A percentile compares a stretch with the other conserved stretches of the same genome.
Conservation (phyloP, 2,888 invertebrate genomes). For the Hirtodrosophila cameraria region DNA sequence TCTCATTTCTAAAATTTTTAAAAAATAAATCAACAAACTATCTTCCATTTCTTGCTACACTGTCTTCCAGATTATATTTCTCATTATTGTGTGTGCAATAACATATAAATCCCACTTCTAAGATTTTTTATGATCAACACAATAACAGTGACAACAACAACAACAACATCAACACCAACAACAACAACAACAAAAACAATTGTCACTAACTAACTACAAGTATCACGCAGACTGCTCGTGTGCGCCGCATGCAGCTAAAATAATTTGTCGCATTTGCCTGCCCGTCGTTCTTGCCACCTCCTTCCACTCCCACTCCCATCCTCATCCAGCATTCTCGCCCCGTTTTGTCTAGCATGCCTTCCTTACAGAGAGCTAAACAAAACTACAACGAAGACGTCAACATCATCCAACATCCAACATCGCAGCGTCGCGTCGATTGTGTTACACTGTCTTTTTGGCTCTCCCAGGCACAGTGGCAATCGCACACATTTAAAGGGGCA, state of each 20-base stretch:
- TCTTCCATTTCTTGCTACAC: too few relatives aligned
- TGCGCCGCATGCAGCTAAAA: constrained; percentile 68
- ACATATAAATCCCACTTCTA: constrained; percentile 5
- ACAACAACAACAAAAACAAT: constrained; percentile 18
- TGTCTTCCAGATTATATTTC: too few relatives aligned
- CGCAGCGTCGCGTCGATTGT: constrained; percentile 19
- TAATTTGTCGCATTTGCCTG: constrained; percentile 71
- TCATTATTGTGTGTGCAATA: neutral
- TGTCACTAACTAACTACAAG: constrained; percentile 53
- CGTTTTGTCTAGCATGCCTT: constrained; percentile 26
- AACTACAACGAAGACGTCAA: constrained; percentile 74
- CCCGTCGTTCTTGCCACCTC: neutral
- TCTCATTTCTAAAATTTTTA: too few relatives aligned
- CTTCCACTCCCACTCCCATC: neutral
- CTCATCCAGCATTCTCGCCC: neutral
- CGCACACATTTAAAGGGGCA: constrained; percentile 1
- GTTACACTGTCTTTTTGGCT: constrained; percentile 44
- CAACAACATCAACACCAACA: too few relatives aligned
- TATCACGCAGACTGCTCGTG: constrained; percentile 22
- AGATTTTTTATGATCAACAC: constrained; percentile 24
- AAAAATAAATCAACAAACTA: too few relatives aligned
- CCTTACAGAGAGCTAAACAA: constrained; percentile 41
- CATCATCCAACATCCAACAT: constrained; percentile 44
- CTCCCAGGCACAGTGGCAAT: constrained; percentile 16
- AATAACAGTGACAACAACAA: constrained; percentile 22